phyloP scores from a whole-genome alignment of 2,888 invertebrate genomes.

The Orthosia incerta region DNA sequence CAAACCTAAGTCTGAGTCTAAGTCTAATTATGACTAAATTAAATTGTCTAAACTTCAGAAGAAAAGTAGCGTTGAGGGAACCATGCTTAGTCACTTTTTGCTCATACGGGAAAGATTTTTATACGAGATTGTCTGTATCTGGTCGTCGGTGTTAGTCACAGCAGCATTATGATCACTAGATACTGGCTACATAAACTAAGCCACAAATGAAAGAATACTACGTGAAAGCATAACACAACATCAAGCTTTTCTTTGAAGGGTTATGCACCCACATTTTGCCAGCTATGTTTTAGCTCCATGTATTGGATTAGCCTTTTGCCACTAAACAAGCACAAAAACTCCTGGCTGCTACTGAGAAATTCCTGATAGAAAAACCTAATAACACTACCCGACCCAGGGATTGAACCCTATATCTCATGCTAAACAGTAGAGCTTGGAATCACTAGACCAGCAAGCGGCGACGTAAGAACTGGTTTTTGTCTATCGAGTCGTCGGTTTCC shows the following conservation, averaged over 20 bases:
- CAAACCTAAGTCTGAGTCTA: no score
- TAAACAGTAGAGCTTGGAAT: neutral
- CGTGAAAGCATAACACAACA: neutral
- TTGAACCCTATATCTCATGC: no score
- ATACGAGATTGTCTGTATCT: neutral
- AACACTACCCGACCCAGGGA: neutral
- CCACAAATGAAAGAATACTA: neutral
- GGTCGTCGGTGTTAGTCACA: neutral
- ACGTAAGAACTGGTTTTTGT: neutral
- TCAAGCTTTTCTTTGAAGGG: no score
- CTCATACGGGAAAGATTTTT: neutral
- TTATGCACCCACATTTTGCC: no score
- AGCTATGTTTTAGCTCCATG: no score
- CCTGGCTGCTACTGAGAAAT: neutral
- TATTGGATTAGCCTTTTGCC: neutral
- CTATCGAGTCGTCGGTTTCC: neutral
- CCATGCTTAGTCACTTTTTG: neutral
- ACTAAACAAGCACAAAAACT: neutral
- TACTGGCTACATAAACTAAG: neutral
- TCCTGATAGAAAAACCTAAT: neutral
- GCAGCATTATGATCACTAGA: neutral
- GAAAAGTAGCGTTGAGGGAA: neutral
- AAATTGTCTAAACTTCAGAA: neutral
- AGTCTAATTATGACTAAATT: no score
- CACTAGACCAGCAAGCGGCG: neutral